These are phyloP conservation scores for Potamilus streckersoni DNA, from an alignment of 1,140 invertebrate genomes.

Conservation along the genomic window DNA sequence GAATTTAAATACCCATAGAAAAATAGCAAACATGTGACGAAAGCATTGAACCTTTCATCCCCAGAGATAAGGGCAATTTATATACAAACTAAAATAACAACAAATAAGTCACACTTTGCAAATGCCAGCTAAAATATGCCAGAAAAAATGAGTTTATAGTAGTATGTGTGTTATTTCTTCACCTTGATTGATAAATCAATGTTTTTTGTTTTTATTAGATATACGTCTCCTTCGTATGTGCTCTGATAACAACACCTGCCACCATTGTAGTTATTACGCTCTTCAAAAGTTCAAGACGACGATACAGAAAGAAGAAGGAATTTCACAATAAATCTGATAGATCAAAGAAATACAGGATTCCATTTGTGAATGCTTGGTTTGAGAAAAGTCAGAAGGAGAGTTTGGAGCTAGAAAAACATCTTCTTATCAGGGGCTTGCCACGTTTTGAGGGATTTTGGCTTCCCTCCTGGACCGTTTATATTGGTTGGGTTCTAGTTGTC, in stretches of 20 bases:
- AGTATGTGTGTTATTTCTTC: no score
- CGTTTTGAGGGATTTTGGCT: conserved; percentile 20
- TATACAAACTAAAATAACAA: no score
- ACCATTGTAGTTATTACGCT: conserved; percentile 37
- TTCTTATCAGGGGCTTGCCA: conserved; percentile 23
- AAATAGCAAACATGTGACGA: no score
- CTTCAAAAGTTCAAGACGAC: conserved; percentile 36
- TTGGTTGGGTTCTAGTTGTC: conserved; percentile 48
- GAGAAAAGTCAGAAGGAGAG: conserved; percentile 22
- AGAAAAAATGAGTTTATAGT: no score
- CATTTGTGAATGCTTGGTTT: conserved; percentile 15
- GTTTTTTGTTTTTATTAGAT: conserved; percentile 22
- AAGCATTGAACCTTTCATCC: no score
- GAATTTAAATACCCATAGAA: no score
- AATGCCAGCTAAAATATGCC: no score
- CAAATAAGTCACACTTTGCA: no score
- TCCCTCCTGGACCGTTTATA: conserved; percentile 38
- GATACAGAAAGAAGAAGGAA: not conserved
- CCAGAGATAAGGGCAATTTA: no score
- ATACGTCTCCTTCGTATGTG: conserved; percentile 36
- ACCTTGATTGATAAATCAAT: conserved; percentile 8
- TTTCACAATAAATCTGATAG: conserved; percentile 2
- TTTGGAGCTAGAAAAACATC: conserved; percentile 23
- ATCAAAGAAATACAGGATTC: conserved; percentile 1
- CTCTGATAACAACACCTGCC: conserved; percentile 34